Evolutionary conservation across 2,888 invertebrate genomes (phyloP), one percentile per base, ranked within the genome.

Genomic region (Galerucella pusilla): DNA sequence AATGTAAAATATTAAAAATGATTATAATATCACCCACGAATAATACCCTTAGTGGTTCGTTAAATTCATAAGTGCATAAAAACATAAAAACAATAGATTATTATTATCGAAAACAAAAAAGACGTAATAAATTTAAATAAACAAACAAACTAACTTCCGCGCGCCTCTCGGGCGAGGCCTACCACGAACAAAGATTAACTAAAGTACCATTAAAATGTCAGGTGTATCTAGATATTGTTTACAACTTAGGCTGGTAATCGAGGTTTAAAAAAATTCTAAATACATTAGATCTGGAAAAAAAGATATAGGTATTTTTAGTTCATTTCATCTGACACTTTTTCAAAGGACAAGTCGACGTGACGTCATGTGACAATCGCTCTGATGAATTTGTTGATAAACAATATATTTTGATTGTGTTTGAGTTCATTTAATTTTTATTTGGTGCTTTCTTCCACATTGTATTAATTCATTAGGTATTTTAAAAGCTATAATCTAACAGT

Each of bases 101-200:
- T 63, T 63, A 5, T n/a, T 63, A 63, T 42, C 7, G 12, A 35
- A 63, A 63, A 63, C 42, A 63, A 63, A 63, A 5, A 2, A 57
- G n/a, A 57, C 57, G 57, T 20, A 16, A 57, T 57, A 20, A 57
- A 14, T 63, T 4, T 61, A 42, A 63, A 35, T 46, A 16, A 28
- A 46, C 20, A 67, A 73, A 52, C 67, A 46, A 69, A 69, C 65
- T 69, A 59, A 49, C 73, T 59, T 25, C 20, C 73, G 68, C 68
- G 68, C 52, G 64, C 71, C 61, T 68, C 71, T n/a, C 54, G 12
- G 75, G 72, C 75, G 68, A 54, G 69, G 75, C 69, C 72, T 72
- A 68, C 59, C 72, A 46, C 49, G 72, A 72, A 49, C 68, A 65
- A 65, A 75, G 72, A 66, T 64, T 64, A 65, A 71, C 71, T 75